These are phyloP conservation scores for Malthinus flaveolus DNA, from an alignment of 2,888 invertebrate genomes.

Conservation along the genomic window DNA sequence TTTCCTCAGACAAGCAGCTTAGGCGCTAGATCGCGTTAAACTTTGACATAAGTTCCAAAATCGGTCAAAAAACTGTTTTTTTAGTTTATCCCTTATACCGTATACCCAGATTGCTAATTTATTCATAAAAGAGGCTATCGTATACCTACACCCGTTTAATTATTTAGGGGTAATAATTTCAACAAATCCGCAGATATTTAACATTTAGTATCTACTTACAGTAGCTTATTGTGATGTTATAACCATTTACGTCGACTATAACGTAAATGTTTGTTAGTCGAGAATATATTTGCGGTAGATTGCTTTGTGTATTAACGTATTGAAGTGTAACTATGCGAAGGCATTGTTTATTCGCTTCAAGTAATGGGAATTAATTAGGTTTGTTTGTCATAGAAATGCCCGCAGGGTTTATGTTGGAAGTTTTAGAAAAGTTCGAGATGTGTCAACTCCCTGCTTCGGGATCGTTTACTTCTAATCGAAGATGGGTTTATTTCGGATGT, in stretches of 20 bases:
- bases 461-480: too few species aligned
- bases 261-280: slow-evolving; percentile 12
- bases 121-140: slow-evolving; percentile 13
- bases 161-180: slow-evolving; percentile 13
- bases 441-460: too few species aligned
- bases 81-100: too few species aligned
- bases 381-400: too few species aligned
- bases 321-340: slow-evolving; percentile 8
- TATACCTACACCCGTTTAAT: slow-evolving; percentile 17
- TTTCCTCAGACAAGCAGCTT: too few species aligned
- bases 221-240: background rate
- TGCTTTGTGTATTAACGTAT: slow-evolving; percentile 13
- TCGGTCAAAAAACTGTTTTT: too few species aligned
- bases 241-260: slow-evolving; percentile 3
- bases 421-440: too few species aligned
- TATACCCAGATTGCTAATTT: too few species aligned
- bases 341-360: slow-evolving; percentile 1
- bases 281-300: slow-evolving; percentile 13
- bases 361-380: background rate
- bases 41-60: too few species aligned
- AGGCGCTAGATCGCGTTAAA: too few species aligned
- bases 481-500: too few species aligned
- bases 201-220: background rate
- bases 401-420: too few species aligned
- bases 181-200: slow-evolving; percentile 8